These are phyloP conservation scores for Xestia rhomboidea DNA, from an alignment of 2,888 invertebrate genomes.

Conservation along the genomic window DNA sequence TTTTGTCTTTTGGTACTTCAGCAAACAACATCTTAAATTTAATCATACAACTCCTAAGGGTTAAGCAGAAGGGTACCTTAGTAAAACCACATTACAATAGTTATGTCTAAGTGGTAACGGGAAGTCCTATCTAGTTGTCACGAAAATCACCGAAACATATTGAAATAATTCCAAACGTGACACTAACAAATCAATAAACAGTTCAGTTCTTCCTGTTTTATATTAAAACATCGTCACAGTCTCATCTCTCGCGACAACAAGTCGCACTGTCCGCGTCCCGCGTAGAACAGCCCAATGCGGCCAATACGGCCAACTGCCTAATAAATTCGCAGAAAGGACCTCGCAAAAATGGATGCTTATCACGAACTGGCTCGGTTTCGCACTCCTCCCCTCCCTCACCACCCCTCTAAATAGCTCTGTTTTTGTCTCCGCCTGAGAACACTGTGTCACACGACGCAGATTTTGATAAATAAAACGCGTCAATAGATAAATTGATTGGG, in stretches of 20 bases:
- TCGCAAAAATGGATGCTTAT: constrained; percentile 79
- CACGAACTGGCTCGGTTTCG: constrained; percentile 72
- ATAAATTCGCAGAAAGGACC: constrained; percentile 74
- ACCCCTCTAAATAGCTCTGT: constrained; percentile 72
- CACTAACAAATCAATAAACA: constrained; percentile 4
- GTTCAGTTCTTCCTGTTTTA: neutral
- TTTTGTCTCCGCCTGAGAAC: constrained; percentile 69
- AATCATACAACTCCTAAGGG: neutral
- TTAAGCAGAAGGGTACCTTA: neutral
- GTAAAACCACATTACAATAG: neutral
- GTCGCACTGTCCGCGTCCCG: constrained; percentile 31
- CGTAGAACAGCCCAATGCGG: constrained; percentile 60
- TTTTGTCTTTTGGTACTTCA: neutral
- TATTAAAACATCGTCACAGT: constrained; percentile 8
- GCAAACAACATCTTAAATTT: neutral
- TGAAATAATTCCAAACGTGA: constrained; percentile 4
- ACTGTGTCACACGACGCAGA: constrained; percentile 41
- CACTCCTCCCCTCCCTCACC: constrained; percentile 22
- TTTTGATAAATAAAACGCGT: constrained; percentile 54
- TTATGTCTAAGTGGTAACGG: neutral
- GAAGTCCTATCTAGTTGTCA: neutral
- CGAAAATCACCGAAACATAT: neutral
- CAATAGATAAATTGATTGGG: constrained; percentile 10
- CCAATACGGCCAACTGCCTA: constrained; percentile 75
- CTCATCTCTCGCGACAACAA: constrained; percentile 12